Base-by-base conservation (phyloP, 2,888 invertebrate genomes). In the Limnephilus auricula region DNA sequence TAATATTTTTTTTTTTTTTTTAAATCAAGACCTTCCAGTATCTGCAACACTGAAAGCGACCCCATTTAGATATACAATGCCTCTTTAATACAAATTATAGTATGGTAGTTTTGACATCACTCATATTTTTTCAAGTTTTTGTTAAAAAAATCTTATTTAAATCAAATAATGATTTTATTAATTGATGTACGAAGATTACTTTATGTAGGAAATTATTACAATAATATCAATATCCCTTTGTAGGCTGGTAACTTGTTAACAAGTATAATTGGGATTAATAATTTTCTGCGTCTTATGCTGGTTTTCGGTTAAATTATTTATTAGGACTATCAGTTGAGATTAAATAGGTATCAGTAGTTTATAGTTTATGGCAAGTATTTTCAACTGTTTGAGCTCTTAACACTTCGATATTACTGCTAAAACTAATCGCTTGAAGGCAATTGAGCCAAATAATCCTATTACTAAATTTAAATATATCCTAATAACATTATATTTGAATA, bases 171-270 rank as follows among this genome's bases (percentile, higher is more conserved):
- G 25, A 9, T 65, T 65, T 65, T 65, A 25, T 65, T 4, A 25
- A 9, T 65, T 25, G 25, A 65, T n/a, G 2, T 9, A 65, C 9
- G 65, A 65, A 65, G n/a, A 65, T 65, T 45, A n/a, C 6, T 25
- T n/a, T 65, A n/a, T 25, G n/a, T 65, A 9, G 65, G 9, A 65
- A 65, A 25, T 65, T 65, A 65, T 37, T 84, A 86, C 31, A 50
- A 84, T 15, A 25, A 31, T 88, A 65, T 78, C 87, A 78, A 37
- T 40, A 37, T 45, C 40, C 89, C 31, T 40, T 78, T 80, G 89
- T 40, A 89, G 89, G 89, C 89, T 89, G 89, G 89, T 79, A 80
- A 79, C 89, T 89, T 89, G 89, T 15, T n/a, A n/a, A 89, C 89
- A 89, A 80, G 89, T 79, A 45, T 80, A 89, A 80, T 18, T 25